These are phyloP conservation scores for Apotomis turbidana DNA, from an alignment of 2,888 invertebrate genomes.

Conservation along the genomic window DNA sequence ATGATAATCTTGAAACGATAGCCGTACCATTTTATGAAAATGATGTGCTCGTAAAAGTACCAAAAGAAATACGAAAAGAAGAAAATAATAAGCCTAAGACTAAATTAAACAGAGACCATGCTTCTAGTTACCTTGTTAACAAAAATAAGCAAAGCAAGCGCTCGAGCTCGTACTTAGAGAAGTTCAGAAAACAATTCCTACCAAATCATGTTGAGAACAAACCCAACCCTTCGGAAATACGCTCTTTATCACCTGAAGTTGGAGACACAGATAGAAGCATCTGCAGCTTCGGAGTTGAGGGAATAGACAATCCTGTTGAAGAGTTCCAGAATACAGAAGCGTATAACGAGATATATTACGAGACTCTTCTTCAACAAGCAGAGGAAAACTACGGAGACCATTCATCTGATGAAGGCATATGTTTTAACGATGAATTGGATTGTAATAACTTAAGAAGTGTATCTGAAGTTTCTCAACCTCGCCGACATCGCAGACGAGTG, in stretches of 20 bases:
- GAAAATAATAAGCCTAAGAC: slow-evolving; percentile 42
- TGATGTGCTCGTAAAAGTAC: slow-evolving; percentile 74
- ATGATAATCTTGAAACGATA: slow-evolving; percentile 72
- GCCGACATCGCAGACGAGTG: slow-evolving; percentile 57
- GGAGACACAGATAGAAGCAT: slow-evolving; percentile 75
- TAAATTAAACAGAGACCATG: slow-evolving; percentile 51
- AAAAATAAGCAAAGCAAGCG: slow-evolving; percentile 57
- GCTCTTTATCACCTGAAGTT: slow-evolving; percentile 73
- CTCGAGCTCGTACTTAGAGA: slow-evolving; percentile 65
- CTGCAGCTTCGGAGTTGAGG: slow-evolving; percentile 61
- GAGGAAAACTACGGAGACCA: slow-evolving; percentile 58
- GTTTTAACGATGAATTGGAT: slow-evolving; percentile 51
- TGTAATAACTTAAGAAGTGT: slow-evolving; percentile 65
- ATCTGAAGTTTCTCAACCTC: slow-evolving; percentile 68
- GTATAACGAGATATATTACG: slow-evolving; percentile 77
- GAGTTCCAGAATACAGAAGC: slow-evolving; percentile 74
- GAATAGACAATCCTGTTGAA: slow-evolving; percentile 49
- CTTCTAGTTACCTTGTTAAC: slow-evolving; percentile 67
- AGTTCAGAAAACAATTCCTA: slow-evolving; percentile 71
- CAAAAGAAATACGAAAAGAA: slow-evolving; percentile 60
- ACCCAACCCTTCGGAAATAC: slow-evolving; percentile 58
- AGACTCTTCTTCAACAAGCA: slow-evolving; percentile 65
- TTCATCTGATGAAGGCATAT: slow-evolving; percentile 60
- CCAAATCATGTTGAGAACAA: slow-evolving; percentile 48
- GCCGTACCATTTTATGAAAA: slow-evolving; percentile 79